These are phyloP conservation scores for Apodemia mormo DNA, from an alignment of 2,888 invertebrate species.

Conservation along the genomic window DNA sequence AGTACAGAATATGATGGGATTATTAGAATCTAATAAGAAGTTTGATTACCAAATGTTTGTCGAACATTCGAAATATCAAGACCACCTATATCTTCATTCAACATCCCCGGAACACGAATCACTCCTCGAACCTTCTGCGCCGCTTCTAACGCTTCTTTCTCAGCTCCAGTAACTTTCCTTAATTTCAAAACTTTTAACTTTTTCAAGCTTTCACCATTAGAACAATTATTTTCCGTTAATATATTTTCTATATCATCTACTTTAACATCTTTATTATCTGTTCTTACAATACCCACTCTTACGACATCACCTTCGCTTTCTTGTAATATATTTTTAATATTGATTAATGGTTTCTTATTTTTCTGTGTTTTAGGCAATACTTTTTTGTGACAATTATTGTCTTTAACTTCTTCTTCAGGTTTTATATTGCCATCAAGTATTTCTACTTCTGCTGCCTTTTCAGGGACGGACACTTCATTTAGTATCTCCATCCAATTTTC, in stretches of 20 bases:
- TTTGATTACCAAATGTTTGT: too few species aligned
- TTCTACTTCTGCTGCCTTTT: not conserved
- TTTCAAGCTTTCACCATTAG: not conserved
- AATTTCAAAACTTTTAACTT: not conserved
- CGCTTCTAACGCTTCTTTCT: not conserved
- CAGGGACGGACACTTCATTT: not conserved
- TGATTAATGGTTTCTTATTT: not conserved
- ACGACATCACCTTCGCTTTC: not conserved
- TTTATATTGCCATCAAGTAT: not conserved
- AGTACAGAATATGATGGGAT: too few species aligned
- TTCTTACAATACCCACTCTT: not conserved
- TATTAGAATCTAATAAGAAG: too few species aligned
- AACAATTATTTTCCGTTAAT: not conserved
- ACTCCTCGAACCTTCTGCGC: not conserved
- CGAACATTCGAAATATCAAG: too few species aligned
- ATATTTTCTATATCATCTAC: constrained; percentile 7
- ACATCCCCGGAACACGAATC: not conserved
- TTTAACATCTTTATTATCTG: not conserved
- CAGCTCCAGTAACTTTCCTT: not conserved
- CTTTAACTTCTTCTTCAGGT: not conserved
- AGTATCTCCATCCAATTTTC: not conserved
- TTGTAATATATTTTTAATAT: constrained; percentile 8
- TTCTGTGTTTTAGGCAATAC: not conserved
- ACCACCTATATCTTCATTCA: not conserved
- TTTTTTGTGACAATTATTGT: not conserved